Percentiles rank a stretch among this genome's conserved stretches.
Conservation (phyloP, 2,797 vertebrate genomes). For the Natrix natrix region DNA sequence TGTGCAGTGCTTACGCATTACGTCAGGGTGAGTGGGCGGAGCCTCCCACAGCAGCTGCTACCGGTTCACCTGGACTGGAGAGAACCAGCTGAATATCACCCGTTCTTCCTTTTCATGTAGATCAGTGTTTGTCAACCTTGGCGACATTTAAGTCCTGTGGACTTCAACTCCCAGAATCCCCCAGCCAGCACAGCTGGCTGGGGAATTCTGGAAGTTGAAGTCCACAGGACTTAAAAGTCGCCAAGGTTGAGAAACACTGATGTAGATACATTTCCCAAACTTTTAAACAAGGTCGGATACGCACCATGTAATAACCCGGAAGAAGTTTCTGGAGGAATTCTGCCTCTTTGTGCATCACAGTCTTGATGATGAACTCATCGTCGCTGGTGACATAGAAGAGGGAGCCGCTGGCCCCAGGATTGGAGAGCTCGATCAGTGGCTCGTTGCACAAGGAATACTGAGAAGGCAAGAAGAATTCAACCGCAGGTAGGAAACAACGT, state of each 20-base stretch:
- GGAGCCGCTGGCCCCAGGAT: constrained; percentile 94
- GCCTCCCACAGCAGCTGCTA: no score
- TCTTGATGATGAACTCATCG: constrained; percentile 98
- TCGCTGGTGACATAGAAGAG: constrained; percentile 97
- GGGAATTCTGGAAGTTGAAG: no score
- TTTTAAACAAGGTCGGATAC: constrained; percentile 30
- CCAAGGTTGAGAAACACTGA: no score
- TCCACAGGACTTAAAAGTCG: no score
- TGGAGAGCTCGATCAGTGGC: constrained; percentile 94
- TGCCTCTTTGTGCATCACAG: constrained; percentile 98
- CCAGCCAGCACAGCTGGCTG: no score
- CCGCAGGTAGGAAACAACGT: fast-evolving
- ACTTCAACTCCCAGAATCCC: no score
- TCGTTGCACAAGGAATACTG: constrained; percentile 97
- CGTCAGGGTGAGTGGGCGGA: no score
- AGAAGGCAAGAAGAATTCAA: background rate
- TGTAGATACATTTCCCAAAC: background rate
- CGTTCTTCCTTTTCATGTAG: background rate
- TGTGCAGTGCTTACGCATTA: no score
- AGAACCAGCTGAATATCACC: no score
- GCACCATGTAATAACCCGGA: constrained; percentile 98
- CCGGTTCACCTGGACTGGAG: no score
- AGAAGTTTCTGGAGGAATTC: constrained; percentile 98
- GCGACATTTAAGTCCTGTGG: no score
- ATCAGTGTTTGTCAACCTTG: no score